These are phyloP conservation scores for Opisthocomus hoazin DNA, from an alignment of 2,113 vertebrate genomes.

Conservation along the genomic window DNA sequence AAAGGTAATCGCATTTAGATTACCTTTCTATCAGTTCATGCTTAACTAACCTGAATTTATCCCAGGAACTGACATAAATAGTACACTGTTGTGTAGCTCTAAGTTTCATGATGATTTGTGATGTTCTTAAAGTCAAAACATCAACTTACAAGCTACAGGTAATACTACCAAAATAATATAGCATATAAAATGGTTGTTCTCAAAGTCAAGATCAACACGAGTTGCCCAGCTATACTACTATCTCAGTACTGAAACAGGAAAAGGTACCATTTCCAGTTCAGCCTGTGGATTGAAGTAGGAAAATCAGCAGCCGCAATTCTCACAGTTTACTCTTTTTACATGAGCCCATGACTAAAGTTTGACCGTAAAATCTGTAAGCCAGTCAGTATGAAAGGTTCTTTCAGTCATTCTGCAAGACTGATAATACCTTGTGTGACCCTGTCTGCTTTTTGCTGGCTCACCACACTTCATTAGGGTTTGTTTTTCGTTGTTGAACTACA, in stretches of 20 bases:
- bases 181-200: neutral
- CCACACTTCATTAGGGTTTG: neutral
- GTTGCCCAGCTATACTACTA: neutral
- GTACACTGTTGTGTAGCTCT: neutral
- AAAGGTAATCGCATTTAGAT: neutral
- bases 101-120: neutral
- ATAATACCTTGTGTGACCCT: neutral
- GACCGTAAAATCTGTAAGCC: neutral
- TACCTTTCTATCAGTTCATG: neutral
- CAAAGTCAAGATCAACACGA: neutral
- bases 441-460: neutral
- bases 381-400: neutral
- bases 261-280: neutral
- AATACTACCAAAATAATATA: neutral
- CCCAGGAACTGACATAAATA: neutral
- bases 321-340: neutral
- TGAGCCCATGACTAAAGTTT: neutral
- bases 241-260: neutral
- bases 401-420: neutral
- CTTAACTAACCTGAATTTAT: neutral
- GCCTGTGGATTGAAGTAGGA: neutral
- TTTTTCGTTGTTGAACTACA: neutral
- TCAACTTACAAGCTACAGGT: neutral
- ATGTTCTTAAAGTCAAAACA: neutral
- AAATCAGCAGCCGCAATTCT: neutral